Evolutionary conservation across 1,140 invertebrate genomes (phyloP).

Genomic region (Trissolcus basalis): DNA sequence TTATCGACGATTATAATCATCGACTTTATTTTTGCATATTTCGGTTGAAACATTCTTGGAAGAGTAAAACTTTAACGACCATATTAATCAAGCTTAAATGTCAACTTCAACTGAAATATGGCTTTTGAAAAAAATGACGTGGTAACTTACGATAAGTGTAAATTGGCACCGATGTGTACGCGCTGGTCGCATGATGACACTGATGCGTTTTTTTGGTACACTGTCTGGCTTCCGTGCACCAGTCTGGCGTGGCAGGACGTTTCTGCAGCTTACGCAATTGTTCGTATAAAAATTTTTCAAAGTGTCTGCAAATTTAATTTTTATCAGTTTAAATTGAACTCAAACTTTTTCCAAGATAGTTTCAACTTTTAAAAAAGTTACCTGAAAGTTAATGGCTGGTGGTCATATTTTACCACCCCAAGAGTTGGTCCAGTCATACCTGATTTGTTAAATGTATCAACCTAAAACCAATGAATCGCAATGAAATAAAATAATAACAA

Average conservation of each 20-base stretch:
- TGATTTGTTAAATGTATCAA: slow-evolving; percentile 73
- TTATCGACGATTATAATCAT: slow-evolving; percentile 10
- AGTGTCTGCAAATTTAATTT: slow-evolving; percentile 78
- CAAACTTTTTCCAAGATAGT: too few relatives aligned
- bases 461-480: slow-evolving; percentile 53
- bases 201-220: slow-evolving; percentile 90
- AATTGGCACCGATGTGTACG: slow-evolving; percentile 89
- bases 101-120: slow-evolving; percentile 24
- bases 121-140: neutral
- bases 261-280: slow-evolving; percentile 87
- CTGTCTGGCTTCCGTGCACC: slow-evolving; percentile 78
- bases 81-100: neutral
- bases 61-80: neutral
- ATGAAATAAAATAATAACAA: neutral
- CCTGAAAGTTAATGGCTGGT: slow-evolving; percentile 72
- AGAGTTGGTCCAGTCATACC: slow-evolving; percentile 71
- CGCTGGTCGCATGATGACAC: slow-evolving; percentile 92
- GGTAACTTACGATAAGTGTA: slow-evolving; percentile 72
- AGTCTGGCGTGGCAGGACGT: slow-evolving; percentile 77
- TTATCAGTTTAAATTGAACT: too few relatives aligned
- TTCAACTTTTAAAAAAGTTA: slow-evolving; percentile 17
- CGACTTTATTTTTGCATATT: slow-evolving; percentile 17
- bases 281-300: slow-evolving; percentile 94
- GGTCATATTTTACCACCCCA: slow-evolving; percentile 72
- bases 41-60: slow-evolving; percentile 17